Evolutionary conservation across 2,797 vertebrate genomes (phyloP), one percentile per base, ranked within the genome.

Genomic region (Psittacula echo): DNA sequence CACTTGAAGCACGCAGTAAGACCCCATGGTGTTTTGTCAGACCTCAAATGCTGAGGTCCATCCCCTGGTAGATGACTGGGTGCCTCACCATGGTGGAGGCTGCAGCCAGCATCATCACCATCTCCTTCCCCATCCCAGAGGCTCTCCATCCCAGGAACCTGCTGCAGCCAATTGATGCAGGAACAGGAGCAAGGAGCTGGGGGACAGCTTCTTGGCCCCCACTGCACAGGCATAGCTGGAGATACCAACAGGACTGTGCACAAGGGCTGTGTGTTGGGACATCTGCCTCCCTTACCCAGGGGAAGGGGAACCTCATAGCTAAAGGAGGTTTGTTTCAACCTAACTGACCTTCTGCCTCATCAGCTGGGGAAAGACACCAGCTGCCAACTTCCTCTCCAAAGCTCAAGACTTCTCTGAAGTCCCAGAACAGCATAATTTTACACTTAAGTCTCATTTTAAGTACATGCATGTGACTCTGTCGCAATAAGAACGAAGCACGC

Each of bases 31-130:
- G n/a, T 37, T 87, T 11, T 16, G 18, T 47, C 67, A 75, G 11
- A 45, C 13, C n/a, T 53, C 22, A 61, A 1, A n/a, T 1, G 1
- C 37, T 11, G 37, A 87, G 26, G 5, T 78, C 30, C n/a, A 47
- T 13, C 5, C 18, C 6, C 7, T 1, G 1, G 30, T 5, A 17
- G 13, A 18, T 5, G 3, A 45, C 13, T 0, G 0, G 20, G 11
- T 27, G 5, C 48, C 27, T 65, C 3, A 26, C 62, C 29, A 14
- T 4, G 15, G 32, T 53, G 34, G 20, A 66, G 24, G 34, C 47
- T 78, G 58, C 58, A 82, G 39, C 4, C 42, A 76, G 73, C n/a
- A 71, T 37, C n/a, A 72, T 5, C 26, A 39, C 12, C n/a, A 42
- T 18, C 22, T 24, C 61, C 50, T 37, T 86, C 11, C 26, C 17